A percentile compares a stretch with the other conserved stretches of the same genome.
phyloP scores from a whole-genome alignment of 2,888 invertebrate species.

The Aphidius colemani region DNA sequence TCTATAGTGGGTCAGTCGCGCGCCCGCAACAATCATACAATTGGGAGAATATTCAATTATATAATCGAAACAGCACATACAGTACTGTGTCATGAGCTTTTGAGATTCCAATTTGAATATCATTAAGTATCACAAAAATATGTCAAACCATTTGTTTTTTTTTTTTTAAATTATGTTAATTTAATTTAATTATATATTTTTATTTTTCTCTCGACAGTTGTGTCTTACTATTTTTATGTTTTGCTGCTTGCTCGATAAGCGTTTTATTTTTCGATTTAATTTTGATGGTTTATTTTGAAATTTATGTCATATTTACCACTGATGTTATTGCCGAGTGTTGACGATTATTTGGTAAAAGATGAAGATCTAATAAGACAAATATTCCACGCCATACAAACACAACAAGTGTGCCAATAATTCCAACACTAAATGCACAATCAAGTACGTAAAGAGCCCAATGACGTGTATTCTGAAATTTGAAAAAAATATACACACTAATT shows the following conservation, averaged over 20 bases:
- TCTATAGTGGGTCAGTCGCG: constrained; percentile 50
- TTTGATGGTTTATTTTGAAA: not conserved
- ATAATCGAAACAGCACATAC: constrained; percentile 48
- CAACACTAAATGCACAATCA: constrained; percentile 85
- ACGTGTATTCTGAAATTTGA: constrained; percentile 68
- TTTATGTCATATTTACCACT: constrained; percentile 68
- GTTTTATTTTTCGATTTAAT: too few species aligned
- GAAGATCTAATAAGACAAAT: constrained; percentile 81
- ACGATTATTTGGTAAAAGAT: constrained; percentile 74
- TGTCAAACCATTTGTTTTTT: not conserved
- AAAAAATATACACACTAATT: not conserved
- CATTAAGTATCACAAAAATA: not conserved
- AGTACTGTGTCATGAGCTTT: constrained; percentile 3
- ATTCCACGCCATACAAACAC: constrained; percentile 89
- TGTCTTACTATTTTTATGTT: not conserved
- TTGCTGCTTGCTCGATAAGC: too few species aligned
- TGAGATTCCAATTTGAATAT: not conserved
- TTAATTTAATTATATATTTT: too few species aligned
- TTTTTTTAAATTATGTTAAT: too few species aligned
- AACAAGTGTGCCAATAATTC: constrained; percentile 81
- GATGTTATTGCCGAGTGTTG: constrained; percentile 77
- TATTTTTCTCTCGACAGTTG: too few species aligned
- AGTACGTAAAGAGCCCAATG: constrained; percentile 76
- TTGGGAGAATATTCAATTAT: constrained; percentile 59
- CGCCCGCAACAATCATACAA: constrained; percentile 55